phyloP scores from a whole-genome alignment of 2,888 invertebrate species.

The Crossocerus cetratus region DNA sequence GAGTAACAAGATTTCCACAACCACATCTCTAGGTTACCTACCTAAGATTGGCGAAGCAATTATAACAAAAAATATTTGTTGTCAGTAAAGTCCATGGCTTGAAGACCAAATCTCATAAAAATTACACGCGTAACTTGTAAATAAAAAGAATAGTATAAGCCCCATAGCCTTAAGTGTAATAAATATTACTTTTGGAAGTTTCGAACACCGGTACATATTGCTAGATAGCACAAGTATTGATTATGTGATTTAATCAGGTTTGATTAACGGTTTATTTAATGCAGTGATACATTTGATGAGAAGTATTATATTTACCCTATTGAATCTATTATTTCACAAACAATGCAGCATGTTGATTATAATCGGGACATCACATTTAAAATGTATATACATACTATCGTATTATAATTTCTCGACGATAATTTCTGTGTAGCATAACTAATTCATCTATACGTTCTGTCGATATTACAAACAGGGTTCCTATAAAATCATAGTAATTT shows the following conservation, averaged over 20 bases:
- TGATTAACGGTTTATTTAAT: conserved; percentile 12
- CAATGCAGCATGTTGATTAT: conserved; percentile 6
- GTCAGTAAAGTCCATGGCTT: conserved; percentile 44
- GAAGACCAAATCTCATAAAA: neutral
- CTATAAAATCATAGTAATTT: conserved; percentile 52
- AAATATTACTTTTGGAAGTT: neutral
- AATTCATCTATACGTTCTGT: conserved; percentile 30
- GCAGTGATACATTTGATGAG: conserved; percentile 34
- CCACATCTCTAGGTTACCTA: conserved; percentile 19
- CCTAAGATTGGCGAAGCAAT: conserved; percentile 34
- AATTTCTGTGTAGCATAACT: conserved; percentile 23
- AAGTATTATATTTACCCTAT: conserved; percentile 38
- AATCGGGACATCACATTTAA: conserved; percentile 47
- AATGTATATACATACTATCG: conserved; percentile 38
- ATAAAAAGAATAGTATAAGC: conserved; percentile 27
- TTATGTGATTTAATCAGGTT: conserved; percentile 8
- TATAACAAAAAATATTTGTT: conserved; percentile 35
- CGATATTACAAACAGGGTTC: conserved; percentile 54
- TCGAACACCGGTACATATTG: neutral
- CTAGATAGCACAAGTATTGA: neutral
- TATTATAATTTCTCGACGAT: conserved; percentile 48
- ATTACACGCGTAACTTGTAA: conserved; percentile 33
- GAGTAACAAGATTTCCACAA: conserved; percentile 19
- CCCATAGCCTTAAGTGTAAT: conserved; percentile 13
- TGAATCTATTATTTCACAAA: conserved; percentile 17